A percentile compares a stretch with the other conserved stretches of the same genome.
These are phyloP conservation scores for Brachyopa scutellaris DNA, from an alignment of 2,888 invertebrate species.

Conservation along the genomic window DNA sequence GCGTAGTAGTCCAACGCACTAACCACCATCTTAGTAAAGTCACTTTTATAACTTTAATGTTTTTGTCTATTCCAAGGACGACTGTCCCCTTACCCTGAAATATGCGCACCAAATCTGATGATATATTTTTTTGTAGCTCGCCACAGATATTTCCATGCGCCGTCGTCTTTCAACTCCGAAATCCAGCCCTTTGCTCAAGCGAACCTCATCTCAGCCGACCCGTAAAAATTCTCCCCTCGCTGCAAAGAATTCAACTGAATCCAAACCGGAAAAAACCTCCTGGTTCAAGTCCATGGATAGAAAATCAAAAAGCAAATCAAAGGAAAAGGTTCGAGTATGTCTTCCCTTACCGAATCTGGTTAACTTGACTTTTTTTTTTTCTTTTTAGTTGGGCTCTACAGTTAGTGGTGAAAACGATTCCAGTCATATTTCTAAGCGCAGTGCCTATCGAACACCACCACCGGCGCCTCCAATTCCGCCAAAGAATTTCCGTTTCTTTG, in stretches of 20 bases:
- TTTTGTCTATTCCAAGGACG: too few species aligned
- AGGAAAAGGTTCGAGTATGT: slow-evolving; percentile 76
- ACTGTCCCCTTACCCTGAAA: too few species aligned
- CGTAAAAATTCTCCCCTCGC: slow-evolving; percentile 81
- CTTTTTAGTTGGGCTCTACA: slow-evolving; percentile 75
- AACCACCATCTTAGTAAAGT: too few species aligned
- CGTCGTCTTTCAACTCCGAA: slow-evolving; percentile 90
- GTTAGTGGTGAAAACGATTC: slow-evolving; percentile 76
- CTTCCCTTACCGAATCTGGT: slow-evolving; percentile 1
- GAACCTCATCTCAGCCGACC: slow-evolving; percentile 82
- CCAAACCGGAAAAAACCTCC: slow-evolving; percentile 84
- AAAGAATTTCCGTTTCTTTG: slow-evolving; percentile 91
- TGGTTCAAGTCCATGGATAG: slow-evolving; percentile 92
- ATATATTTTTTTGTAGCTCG: slow-evolving; percentile 27
- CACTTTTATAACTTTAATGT: too few species aligned
- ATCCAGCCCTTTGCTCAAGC: slow-evolving; percentile 86
- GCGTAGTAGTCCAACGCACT: too few species aligned
- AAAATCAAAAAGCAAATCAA: slow-evolving; percentile 86
- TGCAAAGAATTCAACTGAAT: slow-evolving; percentile 80
- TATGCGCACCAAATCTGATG: background rate
- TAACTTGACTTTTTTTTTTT: background rate
- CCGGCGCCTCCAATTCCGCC: slow-evolving; percentile 75
- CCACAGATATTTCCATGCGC: slow-evolving; percentile 86
- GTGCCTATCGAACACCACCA: slow-evolving; percentile 65
- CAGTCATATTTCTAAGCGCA: slow-evolving; percentile 52